Base-by-base conservation (phyloP, 2,888 invertebrate species). In the Drosophila gaucha region DNA sequence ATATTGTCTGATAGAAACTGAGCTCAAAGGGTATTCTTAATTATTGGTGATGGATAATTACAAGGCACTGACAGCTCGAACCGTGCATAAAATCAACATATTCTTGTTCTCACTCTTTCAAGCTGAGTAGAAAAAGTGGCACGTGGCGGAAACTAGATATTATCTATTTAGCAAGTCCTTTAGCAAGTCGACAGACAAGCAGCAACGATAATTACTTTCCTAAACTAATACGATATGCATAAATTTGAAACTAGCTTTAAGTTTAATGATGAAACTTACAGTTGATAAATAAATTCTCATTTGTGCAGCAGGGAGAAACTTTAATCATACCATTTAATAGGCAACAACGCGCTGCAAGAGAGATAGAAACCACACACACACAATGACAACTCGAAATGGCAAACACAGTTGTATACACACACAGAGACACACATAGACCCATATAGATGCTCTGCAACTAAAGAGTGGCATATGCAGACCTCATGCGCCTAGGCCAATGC, bases 401-500 rank as follows among this genome's bases (percentile, higher is more conserved):
- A 58, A 63, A 57, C 44, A 55, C 41, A 55, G 26, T 28, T 14
- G 22, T 10, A 54, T 6, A 39, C 14, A 31, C n/a, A 33, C 35
- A 49, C 22, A 44, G 9, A 51, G 26, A 14, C n/a, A 38, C 6
- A 49, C 22, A 18, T 6, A 55, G n/a, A 35, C 18, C 39, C 10
- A 16, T 39, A 39, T 16, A 20, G 9, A 46, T 26, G 36, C 12
- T 54, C 26, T 31, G 12, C 24, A 10, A 24, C 9, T 16, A 26
- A 8, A 49, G 43, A 39, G 22, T 43, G 43, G 14, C 54, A 65
- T 65, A 69, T 74, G 75, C 70, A 66, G 60, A 75, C 70, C 55
- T 58, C 43, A 63, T 70, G 58, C 60, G 70, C 64, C 39, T 56
- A 43, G 65, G 39, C 63, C 47, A 68, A 69, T 85, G 76, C 80